Evolutionary conservation across 2,888 invertebrate genomes (phyloP).

Genomic region (Galerucella calmariensis): DNA sequence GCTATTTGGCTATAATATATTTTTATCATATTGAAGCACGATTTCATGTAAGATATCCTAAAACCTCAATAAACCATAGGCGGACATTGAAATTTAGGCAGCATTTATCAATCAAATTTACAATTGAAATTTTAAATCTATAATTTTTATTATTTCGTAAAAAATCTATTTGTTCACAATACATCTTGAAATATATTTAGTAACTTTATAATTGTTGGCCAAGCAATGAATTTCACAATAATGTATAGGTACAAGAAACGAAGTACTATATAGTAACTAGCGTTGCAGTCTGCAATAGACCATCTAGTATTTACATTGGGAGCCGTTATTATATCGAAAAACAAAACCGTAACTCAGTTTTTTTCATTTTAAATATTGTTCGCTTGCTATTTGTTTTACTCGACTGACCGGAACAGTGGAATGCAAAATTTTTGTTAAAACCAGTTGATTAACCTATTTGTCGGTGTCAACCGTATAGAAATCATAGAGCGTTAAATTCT

Average conservation of each 20-base stretch:
- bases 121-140: background rate
- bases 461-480: background rate
- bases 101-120: too few relatives aligned
- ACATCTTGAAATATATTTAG: conserved; percentile 7
- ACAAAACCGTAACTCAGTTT: background rate
- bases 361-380: conserved; percentile 6
- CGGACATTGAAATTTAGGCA: too few relatives aligned
- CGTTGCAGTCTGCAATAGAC: background rate
- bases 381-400: conserved; percentile 13
- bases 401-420: conserved; percentile 9
- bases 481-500: background rate
- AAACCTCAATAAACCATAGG: too few relatives aligned
- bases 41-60: too few relatives aligned
- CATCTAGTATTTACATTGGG: conserved; percentile 1
- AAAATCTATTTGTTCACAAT: background rate
- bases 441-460: conserved; percentile 3
- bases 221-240: conserved; percentile 11
- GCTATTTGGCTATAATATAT: too few relatives aligned
- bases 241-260: background rate
- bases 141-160: background rate
- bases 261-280: background rate
- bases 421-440: conserved; percentile 10
- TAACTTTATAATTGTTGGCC: background rate
- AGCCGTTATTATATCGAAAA: conserved; percentile 11
- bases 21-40: too few relatives aligned